These are phyloP conservation scores for Chauna torquata DNA, from an alignment of 2,113 vertebrate genomes.

Conservation along the genomic window DNA sequence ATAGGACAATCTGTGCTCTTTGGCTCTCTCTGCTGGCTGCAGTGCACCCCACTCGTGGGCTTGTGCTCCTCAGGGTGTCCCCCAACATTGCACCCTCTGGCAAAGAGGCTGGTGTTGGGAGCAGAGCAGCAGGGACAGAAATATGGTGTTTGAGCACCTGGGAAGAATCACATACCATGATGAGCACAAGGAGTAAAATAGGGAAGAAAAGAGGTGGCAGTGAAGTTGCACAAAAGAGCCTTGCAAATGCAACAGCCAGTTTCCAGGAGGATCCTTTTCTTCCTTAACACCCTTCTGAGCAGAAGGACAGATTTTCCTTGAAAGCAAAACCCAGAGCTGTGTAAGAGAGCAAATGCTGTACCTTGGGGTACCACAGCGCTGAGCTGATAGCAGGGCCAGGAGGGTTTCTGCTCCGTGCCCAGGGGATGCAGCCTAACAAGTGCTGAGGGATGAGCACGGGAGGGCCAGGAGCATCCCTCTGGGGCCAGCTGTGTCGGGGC, in stretches of 20 bases:
- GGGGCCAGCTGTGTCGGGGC: neutral
- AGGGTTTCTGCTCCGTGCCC: neutral
- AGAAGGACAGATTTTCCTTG: neutral
- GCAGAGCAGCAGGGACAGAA: neutral
- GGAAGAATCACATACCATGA: neutral
- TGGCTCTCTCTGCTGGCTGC: constrained; percentile 66
- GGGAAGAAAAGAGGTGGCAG: neutral
- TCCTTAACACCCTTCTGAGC: neutral
- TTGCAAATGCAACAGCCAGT: neutral
- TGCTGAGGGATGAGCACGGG: neutral
- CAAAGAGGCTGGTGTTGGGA: neutral
- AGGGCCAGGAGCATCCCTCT: neutral
- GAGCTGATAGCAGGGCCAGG: rapidly evolving
- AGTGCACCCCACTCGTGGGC: neutral
- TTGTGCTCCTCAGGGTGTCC: neutral
- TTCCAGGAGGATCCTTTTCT: neutral
- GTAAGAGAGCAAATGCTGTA: neutral
- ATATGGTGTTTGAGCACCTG: neutral
- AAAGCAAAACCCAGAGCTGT: neutral
- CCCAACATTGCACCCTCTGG: neutral
- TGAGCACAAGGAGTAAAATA: neutral
- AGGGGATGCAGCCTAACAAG: neutral
- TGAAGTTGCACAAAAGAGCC: neutral
- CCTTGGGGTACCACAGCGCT: neutral
- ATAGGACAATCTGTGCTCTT: constrained; percentile 17